Conservation (phyloP, 2,888 invertebrate genomes). For the Enchytraeus crypticus region DNA sequence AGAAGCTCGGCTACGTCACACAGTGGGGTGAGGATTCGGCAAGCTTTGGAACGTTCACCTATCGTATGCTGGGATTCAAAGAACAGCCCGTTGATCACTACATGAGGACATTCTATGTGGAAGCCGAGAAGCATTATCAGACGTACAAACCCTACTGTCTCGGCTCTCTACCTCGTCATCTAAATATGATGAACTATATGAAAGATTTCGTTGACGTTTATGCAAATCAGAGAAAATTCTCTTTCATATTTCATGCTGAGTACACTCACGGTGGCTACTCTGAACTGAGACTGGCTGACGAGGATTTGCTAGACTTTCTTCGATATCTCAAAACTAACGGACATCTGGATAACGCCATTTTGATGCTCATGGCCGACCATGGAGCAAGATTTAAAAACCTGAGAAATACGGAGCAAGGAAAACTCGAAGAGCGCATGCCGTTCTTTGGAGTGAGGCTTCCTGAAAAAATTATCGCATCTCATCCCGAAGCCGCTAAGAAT, state of each 20-base stretch:
- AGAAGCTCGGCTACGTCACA: slow-evolving; percentile 54
- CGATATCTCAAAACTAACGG: slow-evolving; percentile 55
- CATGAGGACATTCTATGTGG: slow-evolving; percentile 61
- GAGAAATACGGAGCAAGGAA: slow-evolving; percentile 77
- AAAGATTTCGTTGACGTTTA: slow-evolving; percentile 58
- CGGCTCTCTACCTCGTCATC: slow-evolving; percentile 64
- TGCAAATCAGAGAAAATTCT: slow-evolving; percentile 60
- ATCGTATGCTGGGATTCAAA: slow-evolving; percentile 76
- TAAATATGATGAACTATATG: slow-evolving; percentile 46
- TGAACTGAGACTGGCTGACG: slow-evolving; percentile 66
- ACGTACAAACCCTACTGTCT: slow-evolving; percentile 53
- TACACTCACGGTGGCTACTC: slow-evolving; percentile 79
- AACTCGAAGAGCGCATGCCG: slow-evolving; percentile 81
- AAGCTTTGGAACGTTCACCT: slow-evolving; percentile 75
- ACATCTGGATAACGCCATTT: slow-evolving; percentile 66
- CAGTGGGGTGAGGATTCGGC: slow-evolving; percentile 83
- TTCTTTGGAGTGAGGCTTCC: slow-evolving; percentile 75
- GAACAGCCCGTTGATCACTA: slow-evolving; percentile 81
- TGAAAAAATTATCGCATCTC: slow-evolving; percentile 57
- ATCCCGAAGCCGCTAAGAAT: slow-evolving; percentile 58
- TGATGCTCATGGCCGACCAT: slow-evolving; percentile 87
- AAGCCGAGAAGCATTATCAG: neutral
- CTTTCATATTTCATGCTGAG: slow-evolving; percentile 79
- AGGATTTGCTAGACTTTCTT: slow-evolving; percentile 58
- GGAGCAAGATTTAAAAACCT: slow-evolving; percentile 70